These are phyloP conservation scores for Enteromius radiatus DNA, from an alignment of 2,797 vertebrate genomes.

Conservation along the genomic window DNA sequence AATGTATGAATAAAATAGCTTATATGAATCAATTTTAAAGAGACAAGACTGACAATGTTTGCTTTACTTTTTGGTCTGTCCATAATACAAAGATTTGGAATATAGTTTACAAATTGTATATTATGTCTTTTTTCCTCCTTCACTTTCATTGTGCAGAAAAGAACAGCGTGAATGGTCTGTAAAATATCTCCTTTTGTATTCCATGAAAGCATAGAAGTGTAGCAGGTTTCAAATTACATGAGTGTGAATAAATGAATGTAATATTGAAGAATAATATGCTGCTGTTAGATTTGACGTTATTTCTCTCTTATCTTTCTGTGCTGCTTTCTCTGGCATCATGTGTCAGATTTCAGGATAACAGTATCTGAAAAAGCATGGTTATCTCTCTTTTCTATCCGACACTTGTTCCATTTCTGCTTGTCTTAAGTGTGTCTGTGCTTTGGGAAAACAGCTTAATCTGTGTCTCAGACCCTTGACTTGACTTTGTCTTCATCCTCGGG, in stretches of 20 bases:
- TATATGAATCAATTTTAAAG: not conserved
- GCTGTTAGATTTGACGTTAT: not conserved
- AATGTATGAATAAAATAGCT: not conserved
- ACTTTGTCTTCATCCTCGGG: not conserved
- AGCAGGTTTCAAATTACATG: not conserved
- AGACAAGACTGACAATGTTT: not conserved
- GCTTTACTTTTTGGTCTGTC: not conserved
- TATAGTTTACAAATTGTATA: not conserved
- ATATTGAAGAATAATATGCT: not conserved
- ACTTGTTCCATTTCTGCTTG: not conserved
- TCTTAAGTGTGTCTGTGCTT: not conserved
- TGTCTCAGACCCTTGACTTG: constrained; percentile 12
- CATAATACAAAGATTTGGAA: no score
- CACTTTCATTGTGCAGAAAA: not conserved
- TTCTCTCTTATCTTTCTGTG: not conserved
- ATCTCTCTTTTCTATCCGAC: not conserved
- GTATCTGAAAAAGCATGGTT: not conserved
- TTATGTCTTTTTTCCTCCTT: not conserved
- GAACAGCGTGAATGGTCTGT: not conserved
- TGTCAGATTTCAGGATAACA: constrained; percentile 6
- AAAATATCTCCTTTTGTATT: not conserved
- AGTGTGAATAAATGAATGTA: not conserved
- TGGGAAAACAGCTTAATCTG: not conserved
- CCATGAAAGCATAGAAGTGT: not conserved
- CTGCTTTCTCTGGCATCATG: not conserved